These are phyloP conservation scores for Leptinotarsa tumamoca DNA, from an alignment of 2,888 invertebrate species.

Conservation along the genomic window DNA sequence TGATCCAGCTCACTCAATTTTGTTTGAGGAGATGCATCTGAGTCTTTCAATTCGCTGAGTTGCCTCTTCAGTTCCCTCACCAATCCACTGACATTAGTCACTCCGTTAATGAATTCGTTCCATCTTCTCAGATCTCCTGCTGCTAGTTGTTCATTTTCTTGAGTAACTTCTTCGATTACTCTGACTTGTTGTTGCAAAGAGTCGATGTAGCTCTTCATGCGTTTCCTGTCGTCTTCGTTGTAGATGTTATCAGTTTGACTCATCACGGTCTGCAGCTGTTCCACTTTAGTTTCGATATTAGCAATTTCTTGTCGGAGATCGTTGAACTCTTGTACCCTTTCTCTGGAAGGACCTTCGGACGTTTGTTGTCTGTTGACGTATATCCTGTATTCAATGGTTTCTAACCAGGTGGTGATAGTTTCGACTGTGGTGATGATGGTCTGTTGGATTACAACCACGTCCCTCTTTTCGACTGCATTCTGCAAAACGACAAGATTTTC, in stretches of 20 bases:
- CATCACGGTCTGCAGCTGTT: constrained; percentile 73
- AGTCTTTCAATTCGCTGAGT: constrained; percentile 71
- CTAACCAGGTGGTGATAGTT: constrained; percentile 85
- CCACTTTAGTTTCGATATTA: constrained; percentile 76
- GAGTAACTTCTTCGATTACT: constrained; percentile 77
- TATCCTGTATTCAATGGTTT: constrained; percentile 86
- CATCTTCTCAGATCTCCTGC: constrained; percentile 76
- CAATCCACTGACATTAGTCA: constrained; percentile 71
- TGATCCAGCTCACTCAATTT: constrained; percentile 79
- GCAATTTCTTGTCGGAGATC: constrained; percentile 76
- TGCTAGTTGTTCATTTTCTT: constrained; percentile 71
- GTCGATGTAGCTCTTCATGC: constrained; percentile 71
- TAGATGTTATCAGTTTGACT: constrained; percentile 67
- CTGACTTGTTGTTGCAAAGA: constrained; percentile 76
- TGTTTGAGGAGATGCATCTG: constrained; percentile 75
- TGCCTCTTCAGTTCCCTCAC: constrained; percentile 69
- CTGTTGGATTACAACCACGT: constrained; percentile 74
- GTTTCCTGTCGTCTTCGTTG: constrained; percentile 65
- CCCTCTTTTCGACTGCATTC: constrained; percentile 71
- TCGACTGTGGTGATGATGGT: constrained; percentile 82
- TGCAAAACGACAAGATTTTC: constrained; percentile 72
- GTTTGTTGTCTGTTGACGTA: constrained; percentile 73
- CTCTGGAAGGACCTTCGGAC: constrained; percentile 72
- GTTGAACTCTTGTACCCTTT: constrained; percentile 72
- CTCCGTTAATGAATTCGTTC: constrained; percentile 77